Percentiles rank a stretch among this genome's conserved stretches.
phyloP scores from a whole-genome alignment of 2,797 vertebrate genomes.

The Artibeus lituratus region DNA sequence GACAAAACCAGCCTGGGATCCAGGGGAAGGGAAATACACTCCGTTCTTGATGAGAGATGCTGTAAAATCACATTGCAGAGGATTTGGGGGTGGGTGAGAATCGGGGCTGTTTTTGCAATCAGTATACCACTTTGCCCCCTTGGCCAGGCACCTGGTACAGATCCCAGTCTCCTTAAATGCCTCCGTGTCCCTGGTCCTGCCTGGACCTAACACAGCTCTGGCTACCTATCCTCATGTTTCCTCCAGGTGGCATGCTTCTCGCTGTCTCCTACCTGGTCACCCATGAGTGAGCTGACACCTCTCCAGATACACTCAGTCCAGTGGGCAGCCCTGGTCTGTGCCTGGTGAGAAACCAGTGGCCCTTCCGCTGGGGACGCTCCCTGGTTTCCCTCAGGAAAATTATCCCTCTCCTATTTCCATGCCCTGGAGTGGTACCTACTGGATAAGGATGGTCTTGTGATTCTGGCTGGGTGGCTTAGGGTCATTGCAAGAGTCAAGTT shows the following conservation, averaged over 20 bases:
- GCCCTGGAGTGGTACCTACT: not conserved
- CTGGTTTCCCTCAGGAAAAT: not conserved
- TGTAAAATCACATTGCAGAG: not conserved
- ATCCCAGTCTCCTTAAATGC: not conserved
- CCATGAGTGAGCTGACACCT: not conserved
- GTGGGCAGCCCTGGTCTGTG: not conserved
- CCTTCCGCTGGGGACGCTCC: not conserved
- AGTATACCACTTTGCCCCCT: fast-evolving
- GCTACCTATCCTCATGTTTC: not conserved
- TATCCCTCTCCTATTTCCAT: not conserved
- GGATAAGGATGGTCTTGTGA: not conserved
- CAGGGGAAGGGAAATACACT: not conserved
- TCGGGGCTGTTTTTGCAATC: not conserved
- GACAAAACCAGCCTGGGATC: not conserved
- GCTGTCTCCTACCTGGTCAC: not conserved
- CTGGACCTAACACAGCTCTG: not conserved
- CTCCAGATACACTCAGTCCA: not conserved
- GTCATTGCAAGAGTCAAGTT: not conserved
- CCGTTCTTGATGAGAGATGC: not conserved
- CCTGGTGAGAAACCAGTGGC: not conserved
- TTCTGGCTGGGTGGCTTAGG: not conserved
- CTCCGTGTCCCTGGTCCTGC: not conserved
- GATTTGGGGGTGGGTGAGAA: not conserved
- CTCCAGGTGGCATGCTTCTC: not conserved
- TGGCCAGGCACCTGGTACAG: not conserved